Conservation (phyloP, 2,113 vertebrate species). For the Dipodomys stephensi region DNA sequence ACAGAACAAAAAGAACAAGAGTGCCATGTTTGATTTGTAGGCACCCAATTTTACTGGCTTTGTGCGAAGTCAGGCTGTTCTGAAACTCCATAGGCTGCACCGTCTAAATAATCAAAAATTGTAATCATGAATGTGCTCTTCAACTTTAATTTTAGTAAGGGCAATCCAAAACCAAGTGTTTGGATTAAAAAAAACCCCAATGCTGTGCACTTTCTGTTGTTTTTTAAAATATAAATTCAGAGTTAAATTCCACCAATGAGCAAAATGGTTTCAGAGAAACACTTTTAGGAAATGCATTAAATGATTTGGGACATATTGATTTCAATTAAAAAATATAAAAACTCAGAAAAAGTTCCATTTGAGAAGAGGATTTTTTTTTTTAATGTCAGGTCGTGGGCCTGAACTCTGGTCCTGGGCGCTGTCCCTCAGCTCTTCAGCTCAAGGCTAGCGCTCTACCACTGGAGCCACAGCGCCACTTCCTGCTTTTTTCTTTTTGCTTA, state of each 20-base stretch:
- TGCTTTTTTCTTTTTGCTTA: no score
- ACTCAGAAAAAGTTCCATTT: not conserved
- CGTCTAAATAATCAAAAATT: not conserved
- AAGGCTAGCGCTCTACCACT: no score
- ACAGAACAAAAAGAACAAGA: not conserved
- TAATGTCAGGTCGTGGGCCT: no score
- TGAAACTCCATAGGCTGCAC: fast-evolving
- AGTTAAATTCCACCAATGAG: not conserved
- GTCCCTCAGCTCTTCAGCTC: no score
- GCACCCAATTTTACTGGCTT: fast-evolving
- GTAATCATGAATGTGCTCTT: not conserved
- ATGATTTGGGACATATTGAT: not conserved
- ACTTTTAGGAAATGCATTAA: not conserved
- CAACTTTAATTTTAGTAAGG: constrained; percentile 14
- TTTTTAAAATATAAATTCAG: not conserved
- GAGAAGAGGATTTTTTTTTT: not conserved
- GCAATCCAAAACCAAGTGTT: not conserved
- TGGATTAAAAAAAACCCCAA: not conserved
- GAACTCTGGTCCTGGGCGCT: no score
- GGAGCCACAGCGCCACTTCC: no score
- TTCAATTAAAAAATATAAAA: constrained; percentile 29
- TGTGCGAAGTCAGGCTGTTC: fast-evolving
- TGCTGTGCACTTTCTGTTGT: not conserved
- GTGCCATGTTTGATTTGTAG: fast-evolving
- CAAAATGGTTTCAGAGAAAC: not conserved